A percentile compares a stretch with the other conserved stretches of the same genome.
Conservation (phyloP, 2,113 vertebrate genomes). For the Passer montanus region DNA sequence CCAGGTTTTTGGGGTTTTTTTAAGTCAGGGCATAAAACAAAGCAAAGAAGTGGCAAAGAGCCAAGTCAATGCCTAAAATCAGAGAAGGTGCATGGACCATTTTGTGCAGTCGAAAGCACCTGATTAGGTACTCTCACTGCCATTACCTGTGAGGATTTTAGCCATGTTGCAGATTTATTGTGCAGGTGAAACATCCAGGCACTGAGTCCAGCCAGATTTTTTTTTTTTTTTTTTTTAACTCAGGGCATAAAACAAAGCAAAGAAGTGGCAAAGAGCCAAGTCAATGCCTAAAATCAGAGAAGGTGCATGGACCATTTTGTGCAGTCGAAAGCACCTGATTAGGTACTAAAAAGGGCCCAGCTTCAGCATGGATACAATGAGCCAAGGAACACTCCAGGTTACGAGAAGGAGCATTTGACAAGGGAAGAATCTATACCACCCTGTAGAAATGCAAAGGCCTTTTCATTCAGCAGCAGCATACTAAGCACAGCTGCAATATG, state of each 20-base stretch:
- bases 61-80: background rate
- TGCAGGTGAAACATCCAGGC: background rate
- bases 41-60: background rate
- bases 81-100: background rate
- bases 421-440: background rate
- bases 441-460: background rate
- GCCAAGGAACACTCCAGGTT: background rate
- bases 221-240: background rate
- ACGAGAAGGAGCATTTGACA: background rate
- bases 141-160: background rate
- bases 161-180: background rate
- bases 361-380: background rate
- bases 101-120: background rate
- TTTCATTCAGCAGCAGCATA: background rate
- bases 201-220: background rate
- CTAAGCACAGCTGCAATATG: background rate
- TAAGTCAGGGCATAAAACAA: background rate
- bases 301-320: background rate
- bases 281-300: background rate
- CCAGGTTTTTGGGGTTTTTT: background rate
- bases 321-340: background rate
- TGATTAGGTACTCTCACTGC: background rate
- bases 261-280: background rate
- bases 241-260: background rate
- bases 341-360: background rate